Base-by-base conservation (phyloP, 2,797 vertebrate genomes). In the Crypturellus tataupa region DNA sequence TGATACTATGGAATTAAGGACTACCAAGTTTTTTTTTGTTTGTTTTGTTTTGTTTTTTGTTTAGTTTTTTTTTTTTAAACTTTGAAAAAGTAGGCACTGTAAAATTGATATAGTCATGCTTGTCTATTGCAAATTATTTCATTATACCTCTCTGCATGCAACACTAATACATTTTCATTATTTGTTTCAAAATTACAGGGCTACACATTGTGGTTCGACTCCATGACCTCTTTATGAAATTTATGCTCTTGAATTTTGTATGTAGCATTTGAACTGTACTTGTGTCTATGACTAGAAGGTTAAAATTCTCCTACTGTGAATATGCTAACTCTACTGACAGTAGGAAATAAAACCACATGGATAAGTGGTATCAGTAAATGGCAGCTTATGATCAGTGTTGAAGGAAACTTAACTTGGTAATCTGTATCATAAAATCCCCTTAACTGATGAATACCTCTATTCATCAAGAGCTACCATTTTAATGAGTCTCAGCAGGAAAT, bases 391-490 rank as follows among this genome's bases (percentile, higher is more conserved):
- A 89, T 89, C 87, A 68, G 64, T 95, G 12, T 73, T 84, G 72
- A 86, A 42, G 63, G 73, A 76, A 83, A 84, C 27, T 71, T 85
- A 76, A 70, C 71, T 87, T 89, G 55, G 51, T 75, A 94, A 63
- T 92, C 63, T 73, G 47, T 81, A 88, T 93, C 60, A 31, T 81
- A 23, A 81, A 85, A 75, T 86, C 33, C 42, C 2, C 31, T 70
- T 80, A 87, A 80, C 44, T 82, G 70, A 85, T 95, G 89, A 95
- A 96, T 95, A 62, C 89, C 85, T 88, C 37, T 64, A 86, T 94
- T 96, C 83, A 94, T 93, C 83, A 88, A 87, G 75, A 94, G 29
- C 91, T 93, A 93, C 94, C 85, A 77, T 93, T 94, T 94, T 94
- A 93, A 88, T 88, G 77, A 90, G 68, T 76, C 85, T 91, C 1